Evolutionary conservation across 2,797 vertebrate genomes (phyloP).

Genomic region (Nothura maculosa): DNA sequence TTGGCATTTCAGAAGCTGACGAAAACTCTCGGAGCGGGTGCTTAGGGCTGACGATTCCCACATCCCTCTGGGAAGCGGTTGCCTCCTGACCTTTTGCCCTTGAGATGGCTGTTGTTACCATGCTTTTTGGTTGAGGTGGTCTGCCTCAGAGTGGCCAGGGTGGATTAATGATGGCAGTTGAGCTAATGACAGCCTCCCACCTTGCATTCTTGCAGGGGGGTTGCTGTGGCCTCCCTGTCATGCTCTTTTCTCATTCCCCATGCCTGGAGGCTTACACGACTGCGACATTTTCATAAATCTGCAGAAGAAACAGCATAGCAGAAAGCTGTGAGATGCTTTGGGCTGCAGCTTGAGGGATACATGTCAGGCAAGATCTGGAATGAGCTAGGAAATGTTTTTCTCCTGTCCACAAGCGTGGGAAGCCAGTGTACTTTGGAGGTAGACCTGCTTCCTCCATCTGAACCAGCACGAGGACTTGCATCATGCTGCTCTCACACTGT

Average conservation of each 20-base stretch:
- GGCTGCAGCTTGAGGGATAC: neutral
- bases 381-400: neutral
- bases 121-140: neutral
- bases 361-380: neutral
- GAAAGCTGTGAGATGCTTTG: neutral
- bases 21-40: neutral
- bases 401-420: neutral
- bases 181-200: neutral
- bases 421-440: neutral
- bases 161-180: neutral
- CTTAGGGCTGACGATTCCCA: neutral
- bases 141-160: neutral
- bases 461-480: neutral
- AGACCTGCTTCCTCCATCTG: neutral
- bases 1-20: constrained; percentile 1
- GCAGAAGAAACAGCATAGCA: neutral
- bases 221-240: neutral
- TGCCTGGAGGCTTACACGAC: neutral
- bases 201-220: neutral
- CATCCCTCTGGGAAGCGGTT: neutral
- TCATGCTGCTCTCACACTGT: neutral
- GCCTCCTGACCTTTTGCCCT: neutral
- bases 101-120: neutral
- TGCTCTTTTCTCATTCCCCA: neutral
- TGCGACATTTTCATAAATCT: neutral